Evolutionary conservation across 1,140 invertebrate genomes (phyloP).

Genomic region (Bombus difficillimus): DNA sequence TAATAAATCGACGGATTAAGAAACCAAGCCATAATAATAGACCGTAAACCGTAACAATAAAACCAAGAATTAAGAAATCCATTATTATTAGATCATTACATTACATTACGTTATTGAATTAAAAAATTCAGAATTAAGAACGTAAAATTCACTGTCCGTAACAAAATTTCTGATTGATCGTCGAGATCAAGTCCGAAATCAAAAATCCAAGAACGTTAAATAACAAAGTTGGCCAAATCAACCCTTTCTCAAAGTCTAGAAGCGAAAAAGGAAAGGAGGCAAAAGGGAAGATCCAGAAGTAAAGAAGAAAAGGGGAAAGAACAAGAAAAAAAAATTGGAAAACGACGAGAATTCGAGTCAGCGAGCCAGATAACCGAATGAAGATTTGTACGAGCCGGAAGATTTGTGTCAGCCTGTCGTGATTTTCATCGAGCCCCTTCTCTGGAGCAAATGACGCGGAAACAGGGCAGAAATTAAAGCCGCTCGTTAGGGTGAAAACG

Average conservation of each 20-base stretch:
- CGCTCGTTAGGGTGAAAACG: constrained; percentile 64
- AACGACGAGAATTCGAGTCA: neutral
- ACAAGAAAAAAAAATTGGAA: neutral
- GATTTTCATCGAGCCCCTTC: constrained; percentile 57
- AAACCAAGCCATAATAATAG: too few species aligned
- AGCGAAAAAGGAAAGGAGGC: neutral
- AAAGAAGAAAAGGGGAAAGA: neutral
- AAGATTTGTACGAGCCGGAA: constrained; percentile 31
- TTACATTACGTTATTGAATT: too few species aligned
- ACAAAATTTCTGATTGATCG: neutral
- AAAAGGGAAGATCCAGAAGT: too few species aligned
- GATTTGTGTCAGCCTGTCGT: constrained; percentile 57
- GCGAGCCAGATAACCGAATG: constrained; percentile 52
- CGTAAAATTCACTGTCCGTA: too few species aligned
- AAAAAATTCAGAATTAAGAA: too few species aligned
- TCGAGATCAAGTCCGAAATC: neutral
- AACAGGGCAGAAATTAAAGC: constrained; percentile 68
- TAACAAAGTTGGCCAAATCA: neutral
- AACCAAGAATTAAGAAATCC: too few species aligned
- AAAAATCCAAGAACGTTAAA: neutral
- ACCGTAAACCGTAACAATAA: accelerated
- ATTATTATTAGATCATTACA: too few species aligned
- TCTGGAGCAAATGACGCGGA: constrained; percentile 63
- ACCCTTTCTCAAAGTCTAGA: neutral
- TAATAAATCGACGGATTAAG: too few species aligned